These are phyloP conservation scores for Synanthedon vespiformis DNA, from an alignment of 2,888 invertebrate species.

Conservation along the genomic window DNA sequence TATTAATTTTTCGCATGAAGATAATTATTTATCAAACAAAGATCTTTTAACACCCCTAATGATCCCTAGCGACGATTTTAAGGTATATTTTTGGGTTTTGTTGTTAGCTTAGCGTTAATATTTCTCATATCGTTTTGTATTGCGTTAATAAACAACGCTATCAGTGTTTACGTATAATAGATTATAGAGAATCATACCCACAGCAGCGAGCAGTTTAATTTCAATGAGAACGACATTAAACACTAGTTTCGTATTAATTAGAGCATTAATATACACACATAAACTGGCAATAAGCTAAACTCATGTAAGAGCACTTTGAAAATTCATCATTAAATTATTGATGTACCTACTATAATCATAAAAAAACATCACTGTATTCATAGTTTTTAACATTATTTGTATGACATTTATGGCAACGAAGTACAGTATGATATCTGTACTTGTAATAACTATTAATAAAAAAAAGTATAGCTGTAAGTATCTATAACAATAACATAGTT, in stretches of 20 bases:
- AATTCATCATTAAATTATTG: too few species aligned
- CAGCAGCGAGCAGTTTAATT: not conserved
- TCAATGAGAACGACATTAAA: not conserved
- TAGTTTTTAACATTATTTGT: too few species aligned
- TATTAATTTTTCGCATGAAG: conserved; percentile 53
- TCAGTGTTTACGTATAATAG: conserved; percentile 52
- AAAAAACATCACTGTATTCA: too few species aligned
- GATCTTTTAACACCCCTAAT: conserved; percentile 54
- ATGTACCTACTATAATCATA: too few species aligned
- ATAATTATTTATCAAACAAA: conserved; percentile 43
- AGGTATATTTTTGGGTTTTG: conserved; percentile 40
- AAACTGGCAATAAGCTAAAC: too few species aligned
- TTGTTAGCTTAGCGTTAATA: conserved; percentile 5
- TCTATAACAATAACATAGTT: too few species aligned
- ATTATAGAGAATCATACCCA: not conserved
- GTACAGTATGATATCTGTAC: too few species aligned
- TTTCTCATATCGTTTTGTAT: conserved; percentile 16
- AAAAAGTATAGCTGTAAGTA: too few species aligned
- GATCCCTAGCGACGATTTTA: conserved; percentile 48
- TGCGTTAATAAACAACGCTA: conserved; percentile 41
- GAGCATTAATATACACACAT: too few species aligned
- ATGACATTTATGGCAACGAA: too few species aligned
- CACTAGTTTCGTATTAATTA: not conserved
- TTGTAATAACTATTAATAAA: too few species aligned
- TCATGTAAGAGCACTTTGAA: too few species aligned